Evolutionary conservation across 2,888 invertebrate genomes (phyloP).

Genomic region (Agrochola macilenta): DNA sequence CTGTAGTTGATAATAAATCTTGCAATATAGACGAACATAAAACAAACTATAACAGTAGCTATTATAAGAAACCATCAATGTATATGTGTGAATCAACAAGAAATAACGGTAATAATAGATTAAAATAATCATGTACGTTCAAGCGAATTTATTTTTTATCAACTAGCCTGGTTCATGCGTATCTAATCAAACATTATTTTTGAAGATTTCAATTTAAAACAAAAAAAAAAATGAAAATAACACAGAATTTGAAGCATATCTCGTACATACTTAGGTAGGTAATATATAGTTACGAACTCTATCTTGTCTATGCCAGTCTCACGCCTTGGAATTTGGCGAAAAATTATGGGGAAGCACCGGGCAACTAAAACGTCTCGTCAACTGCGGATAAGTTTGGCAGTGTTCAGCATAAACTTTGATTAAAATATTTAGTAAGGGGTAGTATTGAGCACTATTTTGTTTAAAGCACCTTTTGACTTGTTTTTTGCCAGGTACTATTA

Average conservation of each 20-base stretch:
- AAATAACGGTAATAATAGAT: constrained; percentile 59
- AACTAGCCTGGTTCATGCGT: constrained; percentile 32
- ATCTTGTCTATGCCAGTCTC: neutral
- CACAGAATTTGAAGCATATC: neutral
- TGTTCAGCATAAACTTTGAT: neutral
- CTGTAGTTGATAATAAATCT: neutral
- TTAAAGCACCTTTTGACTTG: neutral
- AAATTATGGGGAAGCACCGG: neutral
- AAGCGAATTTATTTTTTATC: constrained; percentile 59
- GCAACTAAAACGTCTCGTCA: neutral
- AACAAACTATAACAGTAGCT: constrained; percentile 9
- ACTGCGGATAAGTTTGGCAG: neutral
- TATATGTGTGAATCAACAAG: constrained; percentile 13
- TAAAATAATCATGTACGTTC: constrained; percentile 48
- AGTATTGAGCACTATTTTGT: neutral
- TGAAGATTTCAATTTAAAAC: constrained; percentile 41
- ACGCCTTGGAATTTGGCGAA: neutral
- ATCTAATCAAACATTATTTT: constrained; percentile 53
- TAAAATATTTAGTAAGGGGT: neutral
- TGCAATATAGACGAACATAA: neutral
- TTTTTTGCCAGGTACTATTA: neutral
- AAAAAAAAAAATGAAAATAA: too few species aligned
- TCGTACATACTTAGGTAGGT: neutral
- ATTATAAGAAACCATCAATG: neutral
- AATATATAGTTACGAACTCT: neutral